These are phyloP conservation scores for Suncus etruscus DNA, from an alignment of 2,113 vertebrate genomes.

Conservation along the genomic window DNA sequence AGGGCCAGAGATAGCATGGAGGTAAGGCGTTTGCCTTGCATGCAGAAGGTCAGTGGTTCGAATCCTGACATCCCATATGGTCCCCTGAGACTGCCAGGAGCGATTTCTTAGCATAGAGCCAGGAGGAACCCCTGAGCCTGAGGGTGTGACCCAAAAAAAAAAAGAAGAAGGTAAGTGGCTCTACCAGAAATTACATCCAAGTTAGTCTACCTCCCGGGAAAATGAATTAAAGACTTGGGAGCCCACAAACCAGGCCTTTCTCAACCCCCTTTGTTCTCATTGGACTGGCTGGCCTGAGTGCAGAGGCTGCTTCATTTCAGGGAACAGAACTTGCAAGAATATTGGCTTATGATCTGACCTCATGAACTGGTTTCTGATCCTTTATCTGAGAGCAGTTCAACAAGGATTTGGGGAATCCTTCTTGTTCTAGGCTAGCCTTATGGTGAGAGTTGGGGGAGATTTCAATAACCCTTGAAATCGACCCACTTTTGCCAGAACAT, in stretches of 20 bases:
- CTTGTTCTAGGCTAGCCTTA: not conserved
- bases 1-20: too few relatives aligned
- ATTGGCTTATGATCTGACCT: not conserved
- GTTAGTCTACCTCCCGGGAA: not conserved
- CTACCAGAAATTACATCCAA: not conserved
- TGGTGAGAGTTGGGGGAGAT: not conserved
- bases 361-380: not conserved
- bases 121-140: too few relatives aligned
- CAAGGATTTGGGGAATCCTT: conserved; percentile 22
- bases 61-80: too few relatives aligned
- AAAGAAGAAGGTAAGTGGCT: not conserved
- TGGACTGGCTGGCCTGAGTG: fast-evolving
- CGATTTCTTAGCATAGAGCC: too few relatives aligned
- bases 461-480: not conserved
- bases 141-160: too few relatives aligned
- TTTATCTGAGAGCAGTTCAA: conserved; percentile 32
- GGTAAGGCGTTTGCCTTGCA: too few relatives aligned
- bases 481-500: not conserved
- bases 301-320: not conserved
- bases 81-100: too few relatives aligned
- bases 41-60: too few relatives aligned
- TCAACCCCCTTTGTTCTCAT: not conserved
- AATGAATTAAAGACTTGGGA: not conserved
- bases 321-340: not conserved
- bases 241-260: not conserved